Evolutionary conservation across 2,888 invertebrate genomes (phyloP).

Genomic region (Hypselothyrea guttata): DNA sequence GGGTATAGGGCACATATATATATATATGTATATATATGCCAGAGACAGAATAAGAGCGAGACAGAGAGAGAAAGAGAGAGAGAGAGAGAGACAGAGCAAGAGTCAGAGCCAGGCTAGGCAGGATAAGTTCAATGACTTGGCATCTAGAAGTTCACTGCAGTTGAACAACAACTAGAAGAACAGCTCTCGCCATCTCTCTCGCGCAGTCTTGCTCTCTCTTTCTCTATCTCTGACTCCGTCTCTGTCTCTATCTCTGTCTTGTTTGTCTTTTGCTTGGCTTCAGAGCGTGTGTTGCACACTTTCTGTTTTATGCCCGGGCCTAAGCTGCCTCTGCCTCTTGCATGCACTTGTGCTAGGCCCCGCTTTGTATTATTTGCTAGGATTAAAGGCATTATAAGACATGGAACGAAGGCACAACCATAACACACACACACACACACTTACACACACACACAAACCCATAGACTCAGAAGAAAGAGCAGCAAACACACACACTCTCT

Average conservation of each 20-base stretch:
- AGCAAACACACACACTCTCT: conserved; percentile 8
- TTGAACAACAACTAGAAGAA: conserved; percentile 34
- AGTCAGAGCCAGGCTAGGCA: conserved; percentile 38
- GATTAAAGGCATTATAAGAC: conserved; percentile 74
- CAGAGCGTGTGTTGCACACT: conserved; percentile 71
- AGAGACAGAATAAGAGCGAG: conserved; percentile 9
- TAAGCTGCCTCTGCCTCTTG: conserved; percentile 6
- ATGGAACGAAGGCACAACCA: conserved; percentile 38
- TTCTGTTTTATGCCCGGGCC: conserved; percentile 68
- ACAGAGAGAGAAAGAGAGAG: conserved; percentile 2
- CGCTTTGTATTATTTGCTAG: conserved; percentile 71
- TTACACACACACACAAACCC: not conserved
- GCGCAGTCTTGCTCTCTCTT: too few species aligned
- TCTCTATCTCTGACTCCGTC: not conserved
- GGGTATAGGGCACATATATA: conserved; percentile 4
- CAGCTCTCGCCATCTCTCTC: conserved; percentile 32
- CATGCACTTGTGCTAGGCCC: conserved; percentile 63
- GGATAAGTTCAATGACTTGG: conserved; percentile 76
- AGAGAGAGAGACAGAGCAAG: conserved; percentile 6
- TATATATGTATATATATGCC: conserved; percentile 8
- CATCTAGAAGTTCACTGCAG: conserved; percentile 77
- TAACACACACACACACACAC: conserved; percentile 23
- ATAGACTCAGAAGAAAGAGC: conserved; percentile 4
- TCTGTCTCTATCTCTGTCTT: not conserved
- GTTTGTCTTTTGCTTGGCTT: conserved; percentile 66